A percentile compares a stretch with the other conserved stretches of the same genome.
Evolutionary conservation across 2,888 invertebrate genomes (phyloP).

Genomic region (Pseudococcus longispinus): DNA sequence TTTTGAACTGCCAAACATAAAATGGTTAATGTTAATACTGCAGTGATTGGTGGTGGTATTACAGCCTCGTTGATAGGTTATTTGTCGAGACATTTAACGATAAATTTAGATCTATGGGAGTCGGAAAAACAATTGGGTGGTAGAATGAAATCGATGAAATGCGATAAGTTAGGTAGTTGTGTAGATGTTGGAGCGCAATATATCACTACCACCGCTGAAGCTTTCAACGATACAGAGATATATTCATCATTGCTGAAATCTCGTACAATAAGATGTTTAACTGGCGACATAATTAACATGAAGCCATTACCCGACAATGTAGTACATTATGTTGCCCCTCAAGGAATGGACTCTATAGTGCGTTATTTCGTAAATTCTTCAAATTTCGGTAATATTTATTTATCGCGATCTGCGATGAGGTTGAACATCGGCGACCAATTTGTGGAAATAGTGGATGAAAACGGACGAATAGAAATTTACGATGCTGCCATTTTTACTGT

Average conservation of each 20-base stretch:
- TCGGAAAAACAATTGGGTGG: conserved; percentile 57
- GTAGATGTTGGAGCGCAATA: conserved; percentile 58
- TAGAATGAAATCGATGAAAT: conserved; percentile 54
- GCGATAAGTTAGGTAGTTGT: conserved; percentile 23
- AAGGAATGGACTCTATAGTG: conserved; percentile 56
- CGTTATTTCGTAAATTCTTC: conserved; percentile 54
- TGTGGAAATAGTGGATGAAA: conserved; percentile 43
- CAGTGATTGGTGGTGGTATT: conserved; percentile 56
- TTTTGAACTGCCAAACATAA: background rate
- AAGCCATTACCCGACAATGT: background rate
- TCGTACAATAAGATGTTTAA: conserved; percentile 25
- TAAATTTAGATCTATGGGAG: conserved; percentile 58
- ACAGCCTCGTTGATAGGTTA: conserved; percentile 56
- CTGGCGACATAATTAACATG: conserved; percentile 46
- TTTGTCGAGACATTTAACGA: conserved; percentile 6
- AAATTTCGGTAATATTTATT: conserved; percentile 37
- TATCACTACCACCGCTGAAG: conserved; percentile 44
- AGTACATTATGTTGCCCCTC: conserved; percentile 55
- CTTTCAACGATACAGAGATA: conserved; percentile 31
- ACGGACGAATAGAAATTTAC: conserved; percentile 50
- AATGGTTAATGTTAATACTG: background rate
- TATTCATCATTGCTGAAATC: conserved; percentile 53
- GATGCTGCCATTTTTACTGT: conserved; percentile 55
- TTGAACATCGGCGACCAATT: conserved; percentile 25
- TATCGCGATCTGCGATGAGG: background rate